Percentiles rank a stretch among this genome's conserved stretches.
Evolutionary conservation across 2,888 invertebrate genomes (phyloP).

Genomic region (Crematogaster levior): DNA sequence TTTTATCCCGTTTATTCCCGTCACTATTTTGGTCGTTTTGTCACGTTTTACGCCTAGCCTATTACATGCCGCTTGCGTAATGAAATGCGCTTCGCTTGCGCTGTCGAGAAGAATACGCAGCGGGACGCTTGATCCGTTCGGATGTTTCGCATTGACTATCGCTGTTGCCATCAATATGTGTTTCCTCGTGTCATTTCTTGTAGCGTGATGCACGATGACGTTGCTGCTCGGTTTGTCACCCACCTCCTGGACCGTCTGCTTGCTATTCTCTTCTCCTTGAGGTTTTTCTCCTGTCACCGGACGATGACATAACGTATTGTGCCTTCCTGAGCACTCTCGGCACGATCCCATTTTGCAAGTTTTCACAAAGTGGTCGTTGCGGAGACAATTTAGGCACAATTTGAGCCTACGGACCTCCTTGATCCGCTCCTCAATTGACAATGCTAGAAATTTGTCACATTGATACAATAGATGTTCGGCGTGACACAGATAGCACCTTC

Average conservation of each 20-base stretch:
- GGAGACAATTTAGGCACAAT: not conserved
- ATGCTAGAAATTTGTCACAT: not conserved
- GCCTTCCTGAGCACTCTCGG: not conserved
- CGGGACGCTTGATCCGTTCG: not conserved
- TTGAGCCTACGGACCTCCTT: not conserved
- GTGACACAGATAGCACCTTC: not conserved
- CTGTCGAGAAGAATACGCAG: constrained; percentile 6
- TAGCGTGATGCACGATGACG: no score
- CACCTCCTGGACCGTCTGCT: no score
- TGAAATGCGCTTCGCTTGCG: not conserved
- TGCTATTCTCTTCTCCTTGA: no score
- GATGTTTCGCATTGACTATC: not conserved
- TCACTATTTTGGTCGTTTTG: not conserved
- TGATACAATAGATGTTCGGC: not conserved
- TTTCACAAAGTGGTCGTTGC: no score
- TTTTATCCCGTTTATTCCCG: not conserved
- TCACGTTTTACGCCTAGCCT: not conserved
- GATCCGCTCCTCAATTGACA: not conserved
- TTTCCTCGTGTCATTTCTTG: no score
- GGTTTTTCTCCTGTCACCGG: no score
- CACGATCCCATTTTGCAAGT: not conserved
- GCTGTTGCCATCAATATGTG: not conserved
- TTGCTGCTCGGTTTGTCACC: no score
- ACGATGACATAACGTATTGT: not conserved
- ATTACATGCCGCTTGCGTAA: not conserved